phyloP scores from a whole-genome alignment of 1,140 invertebrate genomes.

The Orius insidiosus region DNA sequence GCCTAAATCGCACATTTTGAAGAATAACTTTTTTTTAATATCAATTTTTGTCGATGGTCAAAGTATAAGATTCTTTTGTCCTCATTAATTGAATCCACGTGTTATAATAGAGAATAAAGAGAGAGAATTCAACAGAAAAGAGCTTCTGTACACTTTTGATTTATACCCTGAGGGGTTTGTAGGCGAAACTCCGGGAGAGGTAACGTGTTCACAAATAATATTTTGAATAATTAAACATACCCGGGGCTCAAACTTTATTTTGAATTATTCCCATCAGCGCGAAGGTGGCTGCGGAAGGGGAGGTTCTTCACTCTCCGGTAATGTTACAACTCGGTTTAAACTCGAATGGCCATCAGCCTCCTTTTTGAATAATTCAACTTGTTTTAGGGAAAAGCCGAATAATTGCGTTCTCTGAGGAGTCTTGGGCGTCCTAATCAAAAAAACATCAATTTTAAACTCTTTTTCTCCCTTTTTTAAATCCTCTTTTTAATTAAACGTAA shows the following conservation, averaged over 20 bases:
- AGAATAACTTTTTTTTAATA: too few relatives aligned
- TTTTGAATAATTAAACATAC: constrained; percentile 2
- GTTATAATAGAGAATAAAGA: too few relatives aligned
- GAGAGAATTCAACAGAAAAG: too few relatives aligned
- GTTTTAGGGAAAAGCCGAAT: constrained; percentile 5
- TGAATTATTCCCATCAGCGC: background rate
- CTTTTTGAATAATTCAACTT: constrained; percentile 6
- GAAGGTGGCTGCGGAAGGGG: too few relatives aligned
- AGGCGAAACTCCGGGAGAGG: too few relatives aligned
- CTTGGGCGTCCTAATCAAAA: background rate
- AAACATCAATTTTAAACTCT: constrained; percentile 4
- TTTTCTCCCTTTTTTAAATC: constrained; percentile 7
- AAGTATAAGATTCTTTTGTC: too few relatives aligned
- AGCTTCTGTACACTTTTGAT: too few relatives aligned
- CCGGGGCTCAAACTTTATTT: constrained; percentile 1
- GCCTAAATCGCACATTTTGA: too few relatives aligned
- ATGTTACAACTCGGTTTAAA: constrained; percentile 4
- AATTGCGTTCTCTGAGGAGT: background rate
- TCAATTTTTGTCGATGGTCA: too few relatives aligned
- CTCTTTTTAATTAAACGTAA: background rate
- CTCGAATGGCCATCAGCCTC: constrained; percentile 6
- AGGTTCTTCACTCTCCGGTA: background rate
- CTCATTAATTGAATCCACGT: too few relatives aligned
- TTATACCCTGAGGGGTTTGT: too few relatives aligned
- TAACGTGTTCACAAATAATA: background rate